These are phyloP conservation scores for Pseudococcus longispinus DNA, from an alignment of 2,888 invertebrate genomes.

Conservation along the genomic window DNA sequence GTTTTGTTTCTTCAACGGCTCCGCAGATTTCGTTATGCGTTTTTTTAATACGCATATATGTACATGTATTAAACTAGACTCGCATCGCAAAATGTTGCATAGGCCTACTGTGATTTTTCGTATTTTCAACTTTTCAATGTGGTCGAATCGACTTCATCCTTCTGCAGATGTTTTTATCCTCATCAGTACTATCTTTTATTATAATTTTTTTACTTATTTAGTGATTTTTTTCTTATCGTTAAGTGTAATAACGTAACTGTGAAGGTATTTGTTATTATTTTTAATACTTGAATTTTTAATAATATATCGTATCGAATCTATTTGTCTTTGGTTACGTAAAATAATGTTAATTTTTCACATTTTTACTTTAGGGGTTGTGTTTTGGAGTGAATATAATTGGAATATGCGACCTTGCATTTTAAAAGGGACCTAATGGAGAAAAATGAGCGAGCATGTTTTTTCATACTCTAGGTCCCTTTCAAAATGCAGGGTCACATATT, in stretches of 20 bases:
- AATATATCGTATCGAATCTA: not conserved
- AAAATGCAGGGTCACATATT: too few relatives aligned
- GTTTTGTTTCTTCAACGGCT: not conserved
- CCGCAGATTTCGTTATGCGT: not conserved
- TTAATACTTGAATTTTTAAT: not conserved
- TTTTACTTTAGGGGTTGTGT: too few relatives aligned
- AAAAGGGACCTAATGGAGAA: too few relatives aligned
- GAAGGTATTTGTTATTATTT: conserved; percentile 14
- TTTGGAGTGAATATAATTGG: too few relatives aligned
- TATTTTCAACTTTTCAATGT: not conserved
- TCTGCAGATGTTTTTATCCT: not conserved
- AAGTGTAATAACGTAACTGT: not conserved
- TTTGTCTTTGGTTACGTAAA: not conserved
- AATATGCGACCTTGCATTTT: too few relatives aligned
- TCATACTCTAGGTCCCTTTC: too few relatives aligned
- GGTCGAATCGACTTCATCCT: not conserved
- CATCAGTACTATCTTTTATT: not conserved
- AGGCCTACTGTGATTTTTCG: not conserved
- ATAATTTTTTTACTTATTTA: not conserved
- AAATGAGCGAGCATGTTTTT: too few relatives aligned
- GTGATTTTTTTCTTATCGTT: not conserved
- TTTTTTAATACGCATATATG: not conserved
- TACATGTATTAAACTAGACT: not conserved
- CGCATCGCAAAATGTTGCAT: not conserved
- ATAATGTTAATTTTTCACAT: too few relatives aligned